Evolutionary conservation across 2,797 vertebrate genomes (phyloP).

Genomic region (Anguilla megastoma): DNA sequence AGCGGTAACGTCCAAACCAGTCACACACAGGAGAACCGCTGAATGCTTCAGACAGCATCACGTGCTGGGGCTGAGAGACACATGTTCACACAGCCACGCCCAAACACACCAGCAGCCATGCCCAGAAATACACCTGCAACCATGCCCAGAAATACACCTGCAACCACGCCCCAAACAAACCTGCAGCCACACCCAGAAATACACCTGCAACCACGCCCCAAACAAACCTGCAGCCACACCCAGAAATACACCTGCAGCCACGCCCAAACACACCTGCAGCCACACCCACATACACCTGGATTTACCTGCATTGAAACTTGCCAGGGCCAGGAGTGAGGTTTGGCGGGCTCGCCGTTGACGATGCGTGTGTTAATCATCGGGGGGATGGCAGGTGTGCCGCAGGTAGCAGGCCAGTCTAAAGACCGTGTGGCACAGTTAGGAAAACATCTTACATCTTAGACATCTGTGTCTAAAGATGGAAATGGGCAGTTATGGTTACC

Average conservation of each 20-base stretch:
- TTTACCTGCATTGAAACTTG: conserved; percentile 80
- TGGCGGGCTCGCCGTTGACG: conserved; percentile 73
- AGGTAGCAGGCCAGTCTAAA: conserved; percentile 71
- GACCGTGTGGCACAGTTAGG: conserved; percentile 20
- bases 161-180: neutral
- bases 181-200: neutral
- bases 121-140: neutral
- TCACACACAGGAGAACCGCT: neutral
- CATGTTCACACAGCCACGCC: too few species aligned
- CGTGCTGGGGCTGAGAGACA: too few species aligned
- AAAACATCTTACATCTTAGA: neutral
- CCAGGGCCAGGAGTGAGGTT: conserved; percentile 75
- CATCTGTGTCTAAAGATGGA: neutral
- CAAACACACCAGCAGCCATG: too few species aligned
- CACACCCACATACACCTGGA: neutral
- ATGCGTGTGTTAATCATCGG: conserved; percentile 67
- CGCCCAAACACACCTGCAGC: neutral
- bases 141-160: too few species aligned
- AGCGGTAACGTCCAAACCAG: neutral
- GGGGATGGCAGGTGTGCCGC: conserved; percentile 66
- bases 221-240: neutral
- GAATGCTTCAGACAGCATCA: neutral
- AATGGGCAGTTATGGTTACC: conserved; percentile 48
- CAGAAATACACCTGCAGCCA: neutral
- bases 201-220: conserved; percentile 15